A percentile compares a stretch with the other conserved stretches of the same genome.
Evolutionary conservation across 2,797 vertebrate genomes (phyloP).

Genomic region (Intellagama lesueurii): DNA sequence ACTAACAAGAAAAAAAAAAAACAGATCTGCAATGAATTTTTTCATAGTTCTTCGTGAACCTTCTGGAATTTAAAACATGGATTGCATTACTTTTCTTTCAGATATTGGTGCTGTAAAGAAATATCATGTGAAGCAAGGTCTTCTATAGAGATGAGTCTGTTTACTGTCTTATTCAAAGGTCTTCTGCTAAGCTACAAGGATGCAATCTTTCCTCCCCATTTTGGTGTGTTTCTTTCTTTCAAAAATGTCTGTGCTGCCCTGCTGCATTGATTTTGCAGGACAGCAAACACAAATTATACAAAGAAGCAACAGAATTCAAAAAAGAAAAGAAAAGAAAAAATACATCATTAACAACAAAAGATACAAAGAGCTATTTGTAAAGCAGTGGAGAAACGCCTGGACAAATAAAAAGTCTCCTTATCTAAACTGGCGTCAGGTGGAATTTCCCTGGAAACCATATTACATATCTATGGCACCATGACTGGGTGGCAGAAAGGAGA

Average conservation of each 20-base stretch:
- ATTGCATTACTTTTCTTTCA: conserved; percentile 25
- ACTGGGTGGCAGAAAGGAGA: background rate
- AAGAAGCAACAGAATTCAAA: background rate
- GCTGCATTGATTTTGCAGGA: background rate
- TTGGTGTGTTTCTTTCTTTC: background rate
- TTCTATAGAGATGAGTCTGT: background rate
- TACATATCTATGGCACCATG: background rate
- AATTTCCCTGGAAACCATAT: background rate
- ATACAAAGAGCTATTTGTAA: background rate
- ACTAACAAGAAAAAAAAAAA: conserved; percentile 62
- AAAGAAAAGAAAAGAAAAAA: background rate
- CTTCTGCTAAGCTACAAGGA: background rate
- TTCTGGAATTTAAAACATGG: conserved; percentile 48
- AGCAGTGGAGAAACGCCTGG: too few species aligned
- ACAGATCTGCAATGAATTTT: background rate
- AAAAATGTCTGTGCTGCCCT: background rate
- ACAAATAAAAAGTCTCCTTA: background rate
- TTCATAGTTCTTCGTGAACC: conserved; percentile 17
- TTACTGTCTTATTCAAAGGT: conserved; percentile 1
- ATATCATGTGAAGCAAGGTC: background rate
- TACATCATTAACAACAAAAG: background rate
- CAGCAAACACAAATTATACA: background rate
- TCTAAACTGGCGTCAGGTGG: background rate
- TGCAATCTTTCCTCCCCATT: background rate
- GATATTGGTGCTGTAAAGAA: conserved; percentile 22